These are phyloP conservation scores for Sycophila texana DNA, from an alignment of 2,888 invertebrate genomes.

Conservation along the genomic window DNA sequence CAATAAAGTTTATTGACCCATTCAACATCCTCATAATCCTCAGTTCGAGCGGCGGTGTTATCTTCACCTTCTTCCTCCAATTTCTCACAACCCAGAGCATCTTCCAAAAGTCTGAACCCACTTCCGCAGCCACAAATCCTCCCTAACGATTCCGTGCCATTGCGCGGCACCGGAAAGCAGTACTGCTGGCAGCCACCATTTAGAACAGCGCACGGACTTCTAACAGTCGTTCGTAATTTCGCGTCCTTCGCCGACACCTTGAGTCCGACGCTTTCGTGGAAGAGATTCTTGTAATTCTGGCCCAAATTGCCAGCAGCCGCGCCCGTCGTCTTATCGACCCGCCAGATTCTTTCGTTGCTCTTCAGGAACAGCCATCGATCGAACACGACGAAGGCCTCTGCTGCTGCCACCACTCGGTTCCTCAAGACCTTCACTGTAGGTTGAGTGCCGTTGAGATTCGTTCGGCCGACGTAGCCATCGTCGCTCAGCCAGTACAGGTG, in stretches of 20 bases:
- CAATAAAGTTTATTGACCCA: too few relatives aligned
- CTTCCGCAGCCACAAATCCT: too few relatives aligned
- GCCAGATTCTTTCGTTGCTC: not conserved
- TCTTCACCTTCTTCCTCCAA: too few relatives aligned
- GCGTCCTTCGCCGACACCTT: constrained; percentile 5
- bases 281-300: not conserved
- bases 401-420: not conserved
- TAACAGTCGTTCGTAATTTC: not conserved
- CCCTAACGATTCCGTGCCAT: too few relatives aligned
- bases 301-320: not conserved
- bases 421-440: not conserved
- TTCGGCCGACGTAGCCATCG: not conserved
- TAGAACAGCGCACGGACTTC: not conserved
- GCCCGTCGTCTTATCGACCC: not conserved
- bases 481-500: constrained; percentile 4
- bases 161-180: not conserved
- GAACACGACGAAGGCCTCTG: not conserved
- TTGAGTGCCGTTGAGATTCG: not conserved
- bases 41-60: too few relatives aligned
- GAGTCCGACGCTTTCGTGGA: not conserved
- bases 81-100: too few relatives aligned
- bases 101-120: too few relatives aligned
- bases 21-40: too few relatives aligned
- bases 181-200: not conserved
- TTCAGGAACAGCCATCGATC: not conserved